Base-by-base conservation (phyloP, 1,140 invertebrate species). In the Drosophila watanabei region DNA sequence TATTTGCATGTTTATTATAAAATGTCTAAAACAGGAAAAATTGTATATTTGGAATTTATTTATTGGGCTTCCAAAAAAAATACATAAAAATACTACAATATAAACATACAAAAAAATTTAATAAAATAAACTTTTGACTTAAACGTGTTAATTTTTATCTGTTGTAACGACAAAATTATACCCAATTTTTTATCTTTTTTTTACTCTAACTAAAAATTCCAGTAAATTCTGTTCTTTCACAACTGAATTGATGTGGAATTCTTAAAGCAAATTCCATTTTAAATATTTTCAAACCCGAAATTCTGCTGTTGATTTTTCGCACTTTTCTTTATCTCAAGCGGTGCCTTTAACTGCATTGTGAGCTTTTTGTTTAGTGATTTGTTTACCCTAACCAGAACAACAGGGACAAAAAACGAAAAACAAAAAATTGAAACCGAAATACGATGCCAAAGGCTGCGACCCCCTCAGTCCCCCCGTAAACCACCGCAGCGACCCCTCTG, bases 351-450 rank as follows among this genome's bases (percentile, higher is more conserved):
- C 78, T 88, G 84, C 85, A 88, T 84, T 89, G 84, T 84, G 85
- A 75, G 68, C 85, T 88, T 89, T 89, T 84, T 88, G 77, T 84
- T 89, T 84, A 75, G 85, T 88, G 84, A 89, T 85, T 88, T 88
- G 78, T 85, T 88, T 84, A 85, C 65, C 77, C 71, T 62, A 66
- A 77, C 77, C 61, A 59, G 37, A 76, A 51, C 37, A 71, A 16
- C 52, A 56, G 33, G 9, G 8, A 1, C 1, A 56, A 51, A 39
- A 39, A 63, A 56, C 51, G 62, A 61, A 64, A 57, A 32, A 49
- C 24, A 66, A 80, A 28, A 79, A 84, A 80, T 85, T 68, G 71
- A 80, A 86, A 76, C 82, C 70, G 85, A 87, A 84, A 88, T 83
- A 72, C 71, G 85, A 75, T 88, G 84, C 84, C 84, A 88, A 88